Percentiles rank a stretch among this genome's conserved stretches.
Evolutionary conservation across 2,113 vertebrate genomes (phyloP).

Genomic region (Ceyx margarethae): DNA sequence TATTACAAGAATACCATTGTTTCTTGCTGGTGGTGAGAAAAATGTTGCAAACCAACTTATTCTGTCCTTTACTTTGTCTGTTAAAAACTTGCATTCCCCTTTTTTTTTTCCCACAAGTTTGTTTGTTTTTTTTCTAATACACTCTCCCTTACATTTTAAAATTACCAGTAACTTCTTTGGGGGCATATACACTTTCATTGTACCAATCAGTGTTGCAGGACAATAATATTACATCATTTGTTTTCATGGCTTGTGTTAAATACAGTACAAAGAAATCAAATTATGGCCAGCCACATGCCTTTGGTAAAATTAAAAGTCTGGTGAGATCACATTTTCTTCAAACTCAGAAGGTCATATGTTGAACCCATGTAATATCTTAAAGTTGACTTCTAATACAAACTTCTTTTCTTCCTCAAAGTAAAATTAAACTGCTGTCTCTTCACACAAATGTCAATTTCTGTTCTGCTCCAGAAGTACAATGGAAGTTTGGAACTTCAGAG

Average conservation of each 20-base stretch:
- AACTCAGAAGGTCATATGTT: constrained; percentile 54
- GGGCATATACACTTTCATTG: constrained; percentile 35
- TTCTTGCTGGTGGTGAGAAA: background rate
- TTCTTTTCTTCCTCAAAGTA: constrained; percentile 31
- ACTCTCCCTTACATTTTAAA: constrained; percentile 57
- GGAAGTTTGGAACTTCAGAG: constrained; percentile 33
- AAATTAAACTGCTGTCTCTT: constrained; percentile 24
- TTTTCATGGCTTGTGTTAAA: constrained; percentile 50
- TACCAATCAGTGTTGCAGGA: constrained; percentile 27
- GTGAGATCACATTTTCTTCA: constrained; percentile 60
- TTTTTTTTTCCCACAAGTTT: constrained; percentile 9
- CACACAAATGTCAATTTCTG: background rate
- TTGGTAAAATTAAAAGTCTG: constrained; percentile 59
- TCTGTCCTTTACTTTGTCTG: background rate
- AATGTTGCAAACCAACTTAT: background rate
- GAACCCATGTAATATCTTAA: constrained; percentile 51
- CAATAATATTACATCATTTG: constrained; percentile 26
- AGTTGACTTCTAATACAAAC: constrained; percentile 31
- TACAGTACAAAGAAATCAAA: constrained; percentile 47
- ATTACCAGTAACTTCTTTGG: constrained; percentile 22
- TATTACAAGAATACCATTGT: background rate
- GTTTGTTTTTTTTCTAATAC: constrained; percentile 57
- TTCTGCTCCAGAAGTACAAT: constrained; percentile 15
- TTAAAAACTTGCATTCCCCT: constrained; percentile 18
- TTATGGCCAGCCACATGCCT: constrained; percentile 58